A percentile compares a stretch with the other conserved stretches of the same genome.
phyloP scores from a whole-genome alignment of 2,797 vertebrate species.

The Denticeps clupeoides region DNA sequence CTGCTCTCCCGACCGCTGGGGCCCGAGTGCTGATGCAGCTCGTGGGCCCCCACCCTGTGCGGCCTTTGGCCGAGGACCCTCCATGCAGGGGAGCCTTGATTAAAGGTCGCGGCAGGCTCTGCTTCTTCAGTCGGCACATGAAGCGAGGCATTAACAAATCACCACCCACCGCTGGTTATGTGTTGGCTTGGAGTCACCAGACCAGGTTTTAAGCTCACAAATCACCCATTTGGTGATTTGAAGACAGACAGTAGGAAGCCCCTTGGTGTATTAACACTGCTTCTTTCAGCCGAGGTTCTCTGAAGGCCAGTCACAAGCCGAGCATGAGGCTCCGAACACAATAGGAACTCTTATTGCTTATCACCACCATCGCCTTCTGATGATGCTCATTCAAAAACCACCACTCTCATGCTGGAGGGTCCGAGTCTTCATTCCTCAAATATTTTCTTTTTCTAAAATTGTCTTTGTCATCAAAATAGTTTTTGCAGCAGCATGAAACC shows the following conservation, averaged over 20 bases:
- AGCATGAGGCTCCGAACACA: slow-evolving; percentile 55
- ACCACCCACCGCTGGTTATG: slow-evolving; percentile 14
- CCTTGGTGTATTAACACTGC: slow-evolving; percentile 44
- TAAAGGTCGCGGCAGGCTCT: too few species aligned
- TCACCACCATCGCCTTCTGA: slow-evolving; percentile 42
- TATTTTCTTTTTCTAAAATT: slow-evolving; percentile 25
- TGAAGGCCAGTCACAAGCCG: slow-evolving; percentile 58
- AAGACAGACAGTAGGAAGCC: slow-evolving; percentile 44
- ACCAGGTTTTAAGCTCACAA: slow-evolving; percentile 44
- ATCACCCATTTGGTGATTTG: slow-evolving; percentile 50
- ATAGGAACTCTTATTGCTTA: slow-evolving; percentile 52
- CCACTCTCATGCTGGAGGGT: not conserved
- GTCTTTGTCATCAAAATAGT: not conserved
- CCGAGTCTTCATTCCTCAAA: not conserved
- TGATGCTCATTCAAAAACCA: slow-evolving; percentile 49
- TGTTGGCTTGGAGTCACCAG: slow-evolving; percentile 32
- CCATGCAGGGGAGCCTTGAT: too few species aligned
- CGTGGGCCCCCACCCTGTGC: too few species aligned
- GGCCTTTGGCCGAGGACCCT: too few species aligned
- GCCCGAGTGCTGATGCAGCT: not conserved
- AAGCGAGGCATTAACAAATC: too few species aligned
- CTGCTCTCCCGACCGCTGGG: not conserved
- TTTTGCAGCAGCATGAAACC: too few species aligned
- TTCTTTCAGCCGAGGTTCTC: slow-evolving; percentile 47
- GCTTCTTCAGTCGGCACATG: too few species aligned